These are phyloP conservation scores for Galago senegalensis DNA, from an alignment of 2,797 vertebrate genomes.

Conservation along the genomic window DNA sequence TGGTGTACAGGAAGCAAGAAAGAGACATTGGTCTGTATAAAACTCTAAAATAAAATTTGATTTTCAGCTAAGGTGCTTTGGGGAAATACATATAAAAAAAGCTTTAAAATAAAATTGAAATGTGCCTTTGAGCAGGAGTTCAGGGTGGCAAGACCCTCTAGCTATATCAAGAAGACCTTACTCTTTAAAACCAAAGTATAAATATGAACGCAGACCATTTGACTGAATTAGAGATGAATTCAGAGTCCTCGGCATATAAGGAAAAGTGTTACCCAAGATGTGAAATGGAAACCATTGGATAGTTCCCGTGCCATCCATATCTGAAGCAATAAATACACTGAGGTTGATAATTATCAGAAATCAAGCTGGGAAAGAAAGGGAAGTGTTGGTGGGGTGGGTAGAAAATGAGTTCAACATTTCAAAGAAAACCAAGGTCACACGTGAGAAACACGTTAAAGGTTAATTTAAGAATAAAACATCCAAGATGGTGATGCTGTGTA, in stretches of 20 bases:
- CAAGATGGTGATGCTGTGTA: not conserved
- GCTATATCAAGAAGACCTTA: slow-evolving; percentile 26
- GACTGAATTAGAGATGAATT: slow-evolving; percentile 65
- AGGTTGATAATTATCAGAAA: slow-evolving; percentile 64
- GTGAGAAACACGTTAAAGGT: not conserved
- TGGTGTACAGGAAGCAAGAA: slow-evolving; percentile 63
- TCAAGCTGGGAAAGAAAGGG: not conserved
- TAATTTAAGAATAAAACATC: slow-evolving; percentile 36
- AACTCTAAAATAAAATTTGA: slow-evolving; percentile 75
- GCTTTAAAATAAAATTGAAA: slow-evolving; percentile 82
- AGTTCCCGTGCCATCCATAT: slow-evolving; percentile 54
- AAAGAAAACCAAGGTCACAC: not conserved
- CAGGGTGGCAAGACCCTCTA: not conserved
- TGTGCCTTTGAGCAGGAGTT: slow-evolving; percentile 65
- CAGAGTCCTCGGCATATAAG: slow-evolving; percentile 27
- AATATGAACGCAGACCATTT: not conserved
- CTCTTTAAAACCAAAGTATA: slow-evolving; percentile 22
- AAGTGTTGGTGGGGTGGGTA: not conserved
- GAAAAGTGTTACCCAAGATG: slow-evolving; percentile 12
- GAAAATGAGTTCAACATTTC: not conserved
- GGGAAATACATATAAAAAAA: slow-evolving; percentile 55
- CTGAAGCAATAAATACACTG: slow-evolving; percentile 35
- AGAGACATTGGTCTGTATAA: slow-evolving; percentile 72
- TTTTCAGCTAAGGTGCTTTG: slow-evolving; percentile 65
- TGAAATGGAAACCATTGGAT: slow-evolving; percentile 68